A percentile compares a stretch with the other conserved stretches of the same genome.
These are phyloP conservation scores for Seriola aureovittata DNA, from an alignment of 2,113 vertebrate species.

Conservation along the genomic window DNA sequence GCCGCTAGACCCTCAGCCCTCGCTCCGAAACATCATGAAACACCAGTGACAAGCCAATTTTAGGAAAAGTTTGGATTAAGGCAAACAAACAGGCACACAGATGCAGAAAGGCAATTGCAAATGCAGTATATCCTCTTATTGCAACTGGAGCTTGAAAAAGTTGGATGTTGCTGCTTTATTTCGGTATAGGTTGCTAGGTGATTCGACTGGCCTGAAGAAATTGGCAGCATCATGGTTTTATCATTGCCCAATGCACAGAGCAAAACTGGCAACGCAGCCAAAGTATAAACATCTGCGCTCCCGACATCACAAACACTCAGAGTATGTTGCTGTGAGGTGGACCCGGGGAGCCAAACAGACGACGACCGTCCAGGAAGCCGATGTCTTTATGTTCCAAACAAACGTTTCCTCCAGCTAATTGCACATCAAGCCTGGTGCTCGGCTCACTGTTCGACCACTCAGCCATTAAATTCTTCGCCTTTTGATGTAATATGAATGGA, in stretches of 20 bases:
- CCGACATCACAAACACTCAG: constrained; percentile 14
- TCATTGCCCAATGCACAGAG: constrained; percentile 34
- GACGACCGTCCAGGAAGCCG: constrained; percentile 16
- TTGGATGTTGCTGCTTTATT: constrained; percentile 32
- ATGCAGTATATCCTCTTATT: not conserved
- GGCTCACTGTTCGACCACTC: constrained; percentile 26
- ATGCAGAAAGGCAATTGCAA: not conserved
- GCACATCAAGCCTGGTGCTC: constrained; percentile 16
- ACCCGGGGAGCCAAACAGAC: constrained; percentile 18
- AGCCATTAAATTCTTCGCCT: constrained; percentile 12
- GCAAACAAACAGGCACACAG: not conserved
- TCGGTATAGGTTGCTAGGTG: constrained; percentile 20
- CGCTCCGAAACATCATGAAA: not conserved
- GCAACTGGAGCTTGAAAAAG: not conserved
- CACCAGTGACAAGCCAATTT: constrained; percentile 1
- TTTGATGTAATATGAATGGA: constrained; percentile 48
- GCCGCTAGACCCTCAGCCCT: not conserved
- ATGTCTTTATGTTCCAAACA: constrained; percentile 35
- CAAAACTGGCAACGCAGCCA: constrained; percentile 11
- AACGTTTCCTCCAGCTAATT: constrained; percentile 25
- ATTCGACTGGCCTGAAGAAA: constrained; percentile 30
- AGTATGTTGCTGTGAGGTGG: not conserved
- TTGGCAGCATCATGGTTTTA: constrained; percentile 33
- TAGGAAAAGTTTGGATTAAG: not conserved
- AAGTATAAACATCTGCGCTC: constrained; percentile 44